phyloP scores from a whole-genome alignment of 2,888 invertebrate species.

The Stegana nigrithorax region DNA sequence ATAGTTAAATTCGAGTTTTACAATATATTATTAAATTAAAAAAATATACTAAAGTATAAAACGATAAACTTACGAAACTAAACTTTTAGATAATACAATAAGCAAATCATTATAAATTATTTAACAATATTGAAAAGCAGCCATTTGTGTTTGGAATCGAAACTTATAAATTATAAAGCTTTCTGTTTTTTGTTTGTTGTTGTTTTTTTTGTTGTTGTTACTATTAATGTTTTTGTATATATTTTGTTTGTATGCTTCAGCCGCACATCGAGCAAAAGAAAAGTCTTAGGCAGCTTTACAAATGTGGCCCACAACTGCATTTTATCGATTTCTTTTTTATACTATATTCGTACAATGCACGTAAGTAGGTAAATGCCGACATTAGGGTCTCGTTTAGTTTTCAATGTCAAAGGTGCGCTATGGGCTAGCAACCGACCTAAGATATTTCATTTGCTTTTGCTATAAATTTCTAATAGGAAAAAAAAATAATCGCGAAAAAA shows the following conservation, averaged over 20 bases:
- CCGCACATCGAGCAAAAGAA: neutral
- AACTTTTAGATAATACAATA: neutral
- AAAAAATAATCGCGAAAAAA: no score
- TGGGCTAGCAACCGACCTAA: no score
- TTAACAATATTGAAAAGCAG: conserved; percentile 3
- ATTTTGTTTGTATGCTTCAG: no score
- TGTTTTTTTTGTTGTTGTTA: neutral
- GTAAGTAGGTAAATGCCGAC: no score
- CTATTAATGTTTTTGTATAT: no score
- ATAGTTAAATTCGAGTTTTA: conserved; percentile 54
- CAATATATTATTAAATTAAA: conserved; percentile 6
- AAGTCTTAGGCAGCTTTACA: neutral
- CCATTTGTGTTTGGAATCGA: conserved; percentile 6
- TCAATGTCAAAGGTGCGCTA: conserved; percentile 5
- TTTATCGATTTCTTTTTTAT: neutral
- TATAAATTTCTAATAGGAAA: no score
- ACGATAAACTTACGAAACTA: neutral
- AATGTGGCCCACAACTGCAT: neutral
- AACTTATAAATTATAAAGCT: conserved; percentile 51
- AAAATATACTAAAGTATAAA: neutral
- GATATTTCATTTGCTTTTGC: no score
- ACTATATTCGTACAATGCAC: neutral
- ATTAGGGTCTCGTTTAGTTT: no score
- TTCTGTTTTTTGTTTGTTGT: conserved; percentile 25
- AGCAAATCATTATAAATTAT: neutral